Evolutionary conservation across 2,888 invertebrate genomes (phyloP), one percentile per base, ranked within the genome.

Genomic region (Griposia aprilina): DNA sequence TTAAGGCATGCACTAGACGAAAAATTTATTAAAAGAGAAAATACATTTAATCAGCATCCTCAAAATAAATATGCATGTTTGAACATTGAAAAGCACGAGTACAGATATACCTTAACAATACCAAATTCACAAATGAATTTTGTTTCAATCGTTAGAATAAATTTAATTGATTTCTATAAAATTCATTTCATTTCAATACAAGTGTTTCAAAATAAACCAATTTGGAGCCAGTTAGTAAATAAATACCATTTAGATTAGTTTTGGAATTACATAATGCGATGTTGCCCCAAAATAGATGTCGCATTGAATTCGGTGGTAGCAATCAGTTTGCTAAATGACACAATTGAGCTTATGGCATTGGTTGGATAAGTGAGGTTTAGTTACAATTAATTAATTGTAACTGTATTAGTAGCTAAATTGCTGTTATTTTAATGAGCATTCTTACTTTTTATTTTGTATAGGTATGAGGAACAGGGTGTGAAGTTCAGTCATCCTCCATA

Each of bases 151-250:
- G 52, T 62, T 57, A 15, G 17, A 76, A 73, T 68, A 48, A 67
- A 67, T 71, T 63, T 57, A 81, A 74, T 78, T 85, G 57, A 74
- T 85, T 85, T 78, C 48, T 41, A 77, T 81, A 72, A 60, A 81
- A 69, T 77, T 69, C n/a, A 77, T 77, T 72, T 71, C 26, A 81
- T 69, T 65, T 36, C 2, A 50, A 67, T 73, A 4, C 41, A 66
- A 82, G 67, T 80, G 80, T 76, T 76, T 50, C 66, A 67, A 74
- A 80, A 84, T 83, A 76, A 80, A 80, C 76, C 81, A 83, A 76
- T 83, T 84, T 48, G 7, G 15, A 76, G 52, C n/a, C 68, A 69
- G 74, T 82, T 74, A 62, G 67, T 62, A 62, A 78, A 85, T 82
- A 72, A 85, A 84, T 82, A 77, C 72, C 23, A 62, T 85, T 81